Conservation (phyloP, 2,113 vertebrate species). For the Zosterops lateralis region DNA sequence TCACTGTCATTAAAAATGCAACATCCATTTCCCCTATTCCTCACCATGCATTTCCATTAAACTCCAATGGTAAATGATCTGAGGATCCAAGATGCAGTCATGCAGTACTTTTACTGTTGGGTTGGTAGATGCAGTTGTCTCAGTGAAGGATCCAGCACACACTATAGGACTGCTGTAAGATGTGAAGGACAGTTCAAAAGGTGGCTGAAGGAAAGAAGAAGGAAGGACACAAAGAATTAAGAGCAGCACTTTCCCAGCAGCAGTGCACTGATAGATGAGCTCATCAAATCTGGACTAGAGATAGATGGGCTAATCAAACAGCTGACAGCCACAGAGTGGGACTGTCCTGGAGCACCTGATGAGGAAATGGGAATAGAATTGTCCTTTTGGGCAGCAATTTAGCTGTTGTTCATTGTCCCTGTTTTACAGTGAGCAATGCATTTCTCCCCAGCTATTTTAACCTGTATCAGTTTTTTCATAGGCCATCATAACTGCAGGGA, state of each 20-base stretch:
- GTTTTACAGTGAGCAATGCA: not conserved
- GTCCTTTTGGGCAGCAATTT: not conserved
- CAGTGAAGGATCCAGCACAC: not conserved
- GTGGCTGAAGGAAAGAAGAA: not conserved
- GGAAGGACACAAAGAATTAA: not conserved
- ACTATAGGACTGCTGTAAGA: not conserved
- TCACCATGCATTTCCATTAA: not conserved
- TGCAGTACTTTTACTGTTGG: not conserved
- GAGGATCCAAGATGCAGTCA: not conserved
- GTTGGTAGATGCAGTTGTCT: not conserved
- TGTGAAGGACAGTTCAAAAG: not conserved
- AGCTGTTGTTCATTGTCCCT: not conserved
- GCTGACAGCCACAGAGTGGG: not conserved
- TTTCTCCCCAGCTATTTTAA: not conserved
- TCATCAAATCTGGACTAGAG: not conserved
- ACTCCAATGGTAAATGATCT: not conserved
- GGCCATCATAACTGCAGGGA: not conserved
- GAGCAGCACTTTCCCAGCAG: not conserved
- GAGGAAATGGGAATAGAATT: not conserved
- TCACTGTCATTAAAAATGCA: not conserved
- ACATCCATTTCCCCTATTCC: not conserved
- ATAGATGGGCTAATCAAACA: not conserved
- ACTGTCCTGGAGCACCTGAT: not conserved
- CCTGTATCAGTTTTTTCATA: not conserved
- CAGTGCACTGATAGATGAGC: rapidly evolving